Conservation (phyloP, 2,797 vertebrate species). For the Scolopax bukidnonensis region DNA sequence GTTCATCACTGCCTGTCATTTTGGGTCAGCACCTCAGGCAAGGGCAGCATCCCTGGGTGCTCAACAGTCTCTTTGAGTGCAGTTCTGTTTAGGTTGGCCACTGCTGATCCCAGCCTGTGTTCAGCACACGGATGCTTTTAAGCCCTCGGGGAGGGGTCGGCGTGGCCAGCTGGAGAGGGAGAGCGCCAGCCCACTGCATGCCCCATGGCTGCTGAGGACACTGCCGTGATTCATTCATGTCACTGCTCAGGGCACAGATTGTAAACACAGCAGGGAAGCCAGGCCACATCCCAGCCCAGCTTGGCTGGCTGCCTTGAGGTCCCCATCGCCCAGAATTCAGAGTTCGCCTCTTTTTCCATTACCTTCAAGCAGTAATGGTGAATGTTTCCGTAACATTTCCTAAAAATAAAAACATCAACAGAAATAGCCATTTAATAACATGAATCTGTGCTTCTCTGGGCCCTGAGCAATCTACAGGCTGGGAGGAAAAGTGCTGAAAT, state of each 20-base stretch:
- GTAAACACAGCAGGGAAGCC: background rate
- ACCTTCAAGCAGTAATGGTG: background rate
- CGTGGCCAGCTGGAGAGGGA: background rate
- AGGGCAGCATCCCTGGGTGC: background rate
- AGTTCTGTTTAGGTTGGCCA: background rate
- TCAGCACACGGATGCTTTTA: background rate
- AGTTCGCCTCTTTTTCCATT: background rate
- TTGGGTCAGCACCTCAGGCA: background rate
- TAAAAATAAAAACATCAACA: constrained; percentile 13
- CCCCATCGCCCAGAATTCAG: background rate
- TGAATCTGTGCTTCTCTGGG: background rate
- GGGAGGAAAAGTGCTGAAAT: background rate
- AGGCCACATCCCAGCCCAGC: background rate
- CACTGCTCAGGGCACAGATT: background rate
- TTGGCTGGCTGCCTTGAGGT: background rate
- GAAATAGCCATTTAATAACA: background rate
- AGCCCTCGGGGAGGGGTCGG: background rate
- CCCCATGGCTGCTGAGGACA: background rate
- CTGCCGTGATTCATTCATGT: background rate
- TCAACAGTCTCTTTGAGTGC: background rate
- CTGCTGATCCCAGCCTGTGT: background rate
- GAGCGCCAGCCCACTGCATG: background rate
- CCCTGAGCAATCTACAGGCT: background rate
- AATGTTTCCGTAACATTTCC: background rate
- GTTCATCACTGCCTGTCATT: background rate